Conservation (phyloP, 2,113 vertebrate genomes). For the Stigmatopora nigra region DNA sequence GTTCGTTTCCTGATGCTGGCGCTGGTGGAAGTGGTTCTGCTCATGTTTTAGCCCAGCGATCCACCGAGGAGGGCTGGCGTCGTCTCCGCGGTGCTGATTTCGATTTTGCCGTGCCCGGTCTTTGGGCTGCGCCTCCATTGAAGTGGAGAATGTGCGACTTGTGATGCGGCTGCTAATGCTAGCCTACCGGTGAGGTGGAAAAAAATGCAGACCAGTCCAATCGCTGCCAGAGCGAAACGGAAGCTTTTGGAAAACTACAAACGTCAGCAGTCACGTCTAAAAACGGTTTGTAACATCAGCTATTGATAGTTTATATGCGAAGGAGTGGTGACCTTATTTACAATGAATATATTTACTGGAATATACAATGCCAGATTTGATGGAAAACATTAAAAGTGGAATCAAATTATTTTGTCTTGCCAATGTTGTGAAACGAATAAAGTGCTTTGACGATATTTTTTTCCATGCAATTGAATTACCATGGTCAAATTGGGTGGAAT, state of each 20-base stretch:
- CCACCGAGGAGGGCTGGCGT: slow-evolving; percentile 44
- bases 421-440: too few relatives aligned
- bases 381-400: too few relatives aligned
- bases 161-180: slow-evolving; percentile 36
- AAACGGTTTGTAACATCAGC: slow-evolving; percentile 43
- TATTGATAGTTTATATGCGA: slow-evolving; percentile 39
- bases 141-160: slow-evolving; percentile 56
- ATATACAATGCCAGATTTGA: too few relatives aligned
- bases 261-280: slow-evolving; percentile 67
- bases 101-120: slow-evolving; percentile 64
- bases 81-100: slow-evolving; percentile 54
- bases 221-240: slow-evolving; percentile 61
- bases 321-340: not conserved
- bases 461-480: not conserved
- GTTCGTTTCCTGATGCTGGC: slow-evolving; percentile 71
- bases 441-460: too few relatives aligned
- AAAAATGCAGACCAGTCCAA: slow-evolving; percentile 49
- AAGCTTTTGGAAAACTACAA: slow-evolving; percentile 66
- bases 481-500: not conserved
- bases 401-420: too few relatives aligned
- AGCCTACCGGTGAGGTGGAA: slow-evolving; percentile 37
- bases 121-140: slow-evolving; percentile 71
- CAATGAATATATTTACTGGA: not conserved
- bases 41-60: slow-evolving; percentile 61
- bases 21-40: slow-evolving; percentile 67